Evolutionary conservation across 2,888 invertebrate species (phyloP), one percentile per base, ranked within the genome.

Genomic region (Xestoiulus laeticollis): DNA sequence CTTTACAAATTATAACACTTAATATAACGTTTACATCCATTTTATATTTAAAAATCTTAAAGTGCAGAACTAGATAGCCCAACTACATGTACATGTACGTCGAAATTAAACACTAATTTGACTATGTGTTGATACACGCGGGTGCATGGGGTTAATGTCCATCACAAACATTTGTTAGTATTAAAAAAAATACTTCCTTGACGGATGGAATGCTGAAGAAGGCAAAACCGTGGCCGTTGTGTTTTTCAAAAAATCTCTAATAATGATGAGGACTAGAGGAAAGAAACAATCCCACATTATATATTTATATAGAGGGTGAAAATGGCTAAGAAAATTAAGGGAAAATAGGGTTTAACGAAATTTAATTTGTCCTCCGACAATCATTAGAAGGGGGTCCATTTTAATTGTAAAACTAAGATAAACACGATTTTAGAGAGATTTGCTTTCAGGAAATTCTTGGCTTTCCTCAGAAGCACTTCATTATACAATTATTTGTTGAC

Each of bases 211-310:
- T 78, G 78, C 30, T 78, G 30, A 4, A 68, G 78, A 30, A 78
- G 78, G 78, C 78, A 32, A 78, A 78, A 14, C 78, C 16, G 30
- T 78, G 78, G 78, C 16, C 30, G 26, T 30, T 26, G 78, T 68
- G 68, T 78, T 78, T 30, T 78, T 16, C 78, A 26, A 78, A 68
- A 68, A 14, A 16, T 78, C 30, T 16, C 16, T 78, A 78, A 32
- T 78, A 78, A 78, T 78, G 78, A 78, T 78, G 78, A 30, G 78
- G 26, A 78, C 78, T 78, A 3, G 78, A 78, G 78, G 78, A 32
- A 78, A 26, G 78, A 30, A 78, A 78, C 78, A 16, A 12, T 48
- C 48, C 48, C 48, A 68, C 78, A 32, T 38, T 38, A 12, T 78
- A 78, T 78, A 78, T 26, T 26, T 78, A 26, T 78, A 78, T 78